Percentiles rank a stretch among this genome's conserved stretches.
These are phyloP conservation scores for Phylloscopus trochilus DNA, from an alignment of 2,113 vertebrate species.

Conservation along the genomic window DNA sequence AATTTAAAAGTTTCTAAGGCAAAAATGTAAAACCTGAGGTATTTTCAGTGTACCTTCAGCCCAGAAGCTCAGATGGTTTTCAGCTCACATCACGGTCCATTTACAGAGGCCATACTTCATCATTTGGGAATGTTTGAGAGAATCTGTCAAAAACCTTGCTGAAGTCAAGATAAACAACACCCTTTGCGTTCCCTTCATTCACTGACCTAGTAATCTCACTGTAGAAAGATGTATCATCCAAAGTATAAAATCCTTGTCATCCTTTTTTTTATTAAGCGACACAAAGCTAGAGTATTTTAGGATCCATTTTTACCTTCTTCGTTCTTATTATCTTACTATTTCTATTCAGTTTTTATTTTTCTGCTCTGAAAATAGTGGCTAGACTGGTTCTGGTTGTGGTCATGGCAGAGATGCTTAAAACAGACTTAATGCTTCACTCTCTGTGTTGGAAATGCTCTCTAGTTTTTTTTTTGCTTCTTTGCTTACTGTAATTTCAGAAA, in stretches of 20 bases:
- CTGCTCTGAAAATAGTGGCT: background rate
- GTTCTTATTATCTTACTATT: background rate
- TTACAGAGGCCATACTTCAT: background rate
- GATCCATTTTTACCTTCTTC: background rate
- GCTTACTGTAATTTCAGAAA: background rate
- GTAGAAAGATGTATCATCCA: background rate
- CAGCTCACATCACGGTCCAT: background rate
- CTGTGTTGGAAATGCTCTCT: background rate
- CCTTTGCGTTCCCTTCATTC: background rate
- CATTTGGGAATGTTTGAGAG: background rate
- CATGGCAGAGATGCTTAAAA: background rate
- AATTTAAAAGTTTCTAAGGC: background rate
- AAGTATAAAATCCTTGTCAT: background rate
- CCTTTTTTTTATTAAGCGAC: background rate
- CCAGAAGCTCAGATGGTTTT: background rate
- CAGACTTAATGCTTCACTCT: background rate
- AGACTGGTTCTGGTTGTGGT: background rate
- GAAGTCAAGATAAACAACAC: background rate
- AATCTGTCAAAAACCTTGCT: background rate
- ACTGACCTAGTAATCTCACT: background rate
- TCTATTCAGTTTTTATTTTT: background rate
- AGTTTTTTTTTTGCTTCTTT: background rate
- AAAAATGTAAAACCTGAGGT: background rate
- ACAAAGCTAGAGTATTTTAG: background rate
- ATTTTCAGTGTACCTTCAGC: background rate